A percentile compares a stretch with the other conserved stretches of the same genome.
These are phyloP conservation scores for Seriola dumerili DNA, from an alignment of 2,113 vertebrate species.

Conservation along the genomic window DNA sequence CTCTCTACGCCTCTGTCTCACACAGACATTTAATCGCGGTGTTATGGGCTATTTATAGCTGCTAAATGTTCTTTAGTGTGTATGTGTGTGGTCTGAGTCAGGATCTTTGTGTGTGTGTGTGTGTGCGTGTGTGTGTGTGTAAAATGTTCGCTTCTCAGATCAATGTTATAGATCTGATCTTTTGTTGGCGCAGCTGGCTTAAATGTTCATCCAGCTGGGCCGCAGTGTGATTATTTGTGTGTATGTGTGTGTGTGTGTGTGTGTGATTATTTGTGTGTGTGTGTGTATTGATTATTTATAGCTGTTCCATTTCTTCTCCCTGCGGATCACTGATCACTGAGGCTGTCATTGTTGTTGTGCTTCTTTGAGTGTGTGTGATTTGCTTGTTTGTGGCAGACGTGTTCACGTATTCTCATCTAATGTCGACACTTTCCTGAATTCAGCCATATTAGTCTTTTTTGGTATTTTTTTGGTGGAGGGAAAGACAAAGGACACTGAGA, in stretches of 20 bases:
- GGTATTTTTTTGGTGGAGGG: background rate
- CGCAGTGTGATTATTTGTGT: conserved; percentile 37
- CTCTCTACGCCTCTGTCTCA: conserved; percentile 21
- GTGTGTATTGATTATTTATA: conserved; percentile 72
- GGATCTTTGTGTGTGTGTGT: conserved; percentile 2
- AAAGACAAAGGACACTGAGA: background rate
- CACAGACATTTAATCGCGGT: conserved; percentile 35
- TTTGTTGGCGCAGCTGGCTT: conserved; percentile 69
- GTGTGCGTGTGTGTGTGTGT: conserved; percentile 26
- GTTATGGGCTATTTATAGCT: conserved; percentile 62
- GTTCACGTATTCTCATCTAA: conserved; percentile 9
- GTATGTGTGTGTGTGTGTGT: conserved; percentile 33
- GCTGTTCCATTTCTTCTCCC: conserved; percentile 60
- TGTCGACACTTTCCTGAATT: background rate
- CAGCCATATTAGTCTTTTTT: background rate
- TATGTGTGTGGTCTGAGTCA: conserved; percentile 44
- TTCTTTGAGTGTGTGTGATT: conserved; percentile 34
- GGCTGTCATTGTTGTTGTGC: conserved; percentile 54
- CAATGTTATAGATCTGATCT: conserved; percentile 71
- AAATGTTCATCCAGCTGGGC: conserved; percentile 62
- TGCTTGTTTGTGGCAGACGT: background rate
- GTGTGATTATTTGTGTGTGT: background rate
- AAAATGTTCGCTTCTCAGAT: conserved; percentile 56
- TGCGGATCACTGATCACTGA: conserved; percentile 27
- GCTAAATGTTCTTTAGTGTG: conserved; percentile 38